Evolutionary conservation across 2,797 vertebrate genomes (phyloP).

Genomic region (Sebastes itinus): DNA sequence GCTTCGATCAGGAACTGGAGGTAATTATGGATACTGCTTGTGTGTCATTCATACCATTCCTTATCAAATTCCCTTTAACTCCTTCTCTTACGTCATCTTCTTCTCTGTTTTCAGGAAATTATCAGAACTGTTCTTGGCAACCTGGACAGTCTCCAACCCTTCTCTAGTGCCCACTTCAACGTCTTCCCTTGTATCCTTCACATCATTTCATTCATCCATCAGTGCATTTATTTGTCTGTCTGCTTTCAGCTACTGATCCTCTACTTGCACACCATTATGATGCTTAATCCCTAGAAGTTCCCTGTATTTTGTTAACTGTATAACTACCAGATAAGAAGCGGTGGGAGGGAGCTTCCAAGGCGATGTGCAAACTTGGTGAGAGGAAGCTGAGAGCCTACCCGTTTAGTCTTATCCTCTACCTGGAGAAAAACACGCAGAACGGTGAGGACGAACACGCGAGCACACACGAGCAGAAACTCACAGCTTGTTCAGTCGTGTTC

Average conservation of each 20-base stretch:
- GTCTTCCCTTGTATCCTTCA: constrained; percentile 93
- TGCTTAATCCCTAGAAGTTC: neutral
- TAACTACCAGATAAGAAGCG: constrained; percentile 83
- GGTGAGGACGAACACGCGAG: constrained; percentile 26
- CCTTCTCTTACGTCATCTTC: neutral
- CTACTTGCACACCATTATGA: no score
- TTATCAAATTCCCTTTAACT: neutral
- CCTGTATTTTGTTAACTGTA: constrained; percentile 30
- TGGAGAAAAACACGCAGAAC: constrained; percentile 72
- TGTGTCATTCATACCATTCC: neutral
- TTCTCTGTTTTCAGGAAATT: constrained; percentile 83
- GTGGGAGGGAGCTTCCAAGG: constrained; percentile 79
- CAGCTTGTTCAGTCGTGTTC: neutral
- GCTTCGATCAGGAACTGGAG: constrained; percentile 72
- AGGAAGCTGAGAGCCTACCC: constrained; percentile 78
- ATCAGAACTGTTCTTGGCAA: constrained; percentile 88
- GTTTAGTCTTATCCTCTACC: constrained; percentile 82
- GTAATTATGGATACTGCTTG: constrained; percentile 46
- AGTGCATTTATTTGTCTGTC: neutral
- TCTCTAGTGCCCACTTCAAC: constrained; percentile 86
- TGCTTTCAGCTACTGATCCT: neutral
- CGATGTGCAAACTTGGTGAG: constrained; percentile 72
- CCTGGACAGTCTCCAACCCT: constrained; percentile 87
- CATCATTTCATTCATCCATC: constrained; percentile 77
- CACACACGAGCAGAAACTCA: neutral